A percentile compares a stretch with the other conserved stretches of the same genome.
Conservation (phyloP, 1,140 invertebrate species). For the Listronotus oregonensis region DNA sequence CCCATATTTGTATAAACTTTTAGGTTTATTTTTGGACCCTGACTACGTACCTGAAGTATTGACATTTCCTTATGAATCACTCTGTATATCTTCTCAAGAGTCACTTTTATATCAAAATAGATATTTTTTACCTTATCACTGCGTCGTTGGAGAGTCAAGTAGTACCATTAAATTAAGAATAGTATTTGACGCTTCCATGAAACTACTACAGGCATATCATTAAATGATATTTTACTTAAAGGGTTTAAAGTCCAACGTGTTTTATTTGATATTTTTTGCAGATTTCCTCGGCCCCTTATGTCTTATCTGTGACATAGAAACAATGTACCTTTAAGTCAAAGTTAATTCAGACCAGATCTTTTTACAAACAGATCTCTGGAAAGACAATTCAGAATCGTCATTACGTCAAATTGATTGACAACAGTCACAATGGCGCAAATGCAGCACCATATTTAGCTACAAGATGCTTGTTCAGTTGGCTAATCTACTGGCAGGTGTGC, state of each 20-base stretch:
- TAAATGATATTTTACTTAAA: constrained; percentile 47
- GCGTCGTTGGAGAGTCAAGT: constrained; percentile 41
- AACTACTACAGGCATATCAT: constrained; percentile 42
- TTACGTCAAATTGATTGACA: constrained; percentile 39
- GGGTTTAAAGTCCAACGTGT: constrained; percentile 54
- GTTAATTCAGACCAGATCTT: constrained; percentile 43
- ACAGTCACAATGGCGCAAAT: constrained; percentile 49
- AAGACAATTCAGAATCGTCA: constrained; percentile 24
- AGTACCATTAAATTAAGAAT: constrained; percentile 47
- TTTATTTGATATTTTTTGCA: constrained; percentile 43
- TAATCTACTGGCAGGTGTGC: too few relatives aligned
- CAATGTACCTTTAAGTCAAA: constrained; percentile 58
- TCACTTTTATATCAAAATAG: too few relatives aligned
- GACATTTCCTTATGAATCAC: too few relatives aligned
- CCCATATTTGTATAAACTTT: too few relatives aligned
- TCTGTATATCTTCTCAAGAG: too few relatives aligned
- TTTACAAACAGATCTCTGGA: constrained; percentile 54
- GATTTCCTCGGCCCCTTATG: constrained; percentile 44
- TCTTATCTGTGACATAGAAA: constrained; percentile 51
- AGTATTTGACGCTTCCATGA: constrained; percentile 53
- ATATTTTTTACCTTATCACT: constrained; percentile 48
- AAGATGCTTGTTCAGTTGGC: constrained; percentile 42
- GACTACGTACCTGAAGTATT: too few relatives aligned
- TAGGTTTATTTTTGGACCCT: too few relatives aligned
- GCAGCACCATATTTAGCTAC: constrained; percentile 49